These are phyloP conservation scores for Calidris pygmaea DNA, from an alignment of 2,113 vertebrate species.

Conservation along the genomic window DNA sequence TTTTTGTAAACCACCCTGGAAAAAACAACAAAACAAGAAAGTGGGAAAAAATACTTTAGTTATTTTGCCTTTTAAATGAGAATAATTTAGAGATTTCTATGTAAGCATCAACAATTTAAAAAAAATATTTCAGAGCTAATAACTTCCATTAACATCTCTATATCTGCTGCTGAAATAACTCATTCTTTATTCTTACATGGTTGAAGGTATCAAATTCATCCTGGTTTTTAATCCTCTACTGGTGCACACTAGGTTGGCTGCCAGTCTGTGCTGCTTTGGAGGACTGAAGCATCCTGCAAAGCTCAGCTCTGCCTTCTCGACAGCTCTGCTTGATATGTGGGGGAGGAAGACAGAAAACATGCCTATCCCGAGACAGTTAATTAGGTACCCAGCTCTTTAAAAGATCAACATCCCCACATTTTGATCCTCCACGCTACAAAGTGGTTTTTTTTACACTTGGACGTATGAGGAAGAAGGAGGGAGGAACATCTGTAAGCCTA, in stretches of 20 bases:
- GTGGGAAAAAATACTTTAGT: fast-evolving
- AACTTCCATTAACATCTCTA: not conserved
- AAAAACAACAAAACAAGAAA: not conserved
- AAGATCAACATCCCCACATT: not conserved
- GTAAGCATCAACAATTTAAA: not conserved
- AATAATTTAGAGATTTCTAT: not conserved
- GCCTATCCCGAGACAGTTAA: conserved; percentile 6
- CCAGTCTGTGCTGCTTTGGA: not conserved
- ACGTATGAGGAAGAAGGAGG: not conserved
- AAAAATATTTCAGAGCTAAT: not conserved
- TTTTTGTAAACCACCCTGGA: not conserved
- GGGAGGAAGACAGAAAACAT: conserved; percentile 20
- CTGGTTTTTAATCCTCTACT: not conserved
- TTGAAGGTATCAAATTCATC: not conserved
- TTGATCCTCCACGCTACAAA: not conserved
- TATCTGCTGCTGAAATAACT: not conserved
- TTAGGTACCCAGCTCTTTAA: not conserved
- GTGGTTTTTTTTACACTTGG: not conserved
- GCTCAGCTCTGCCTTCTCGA: not conserved
- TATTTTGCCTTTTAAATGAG: not conserved
- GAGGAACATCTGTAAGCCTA: not conserved
- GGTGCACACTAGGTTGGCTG: not conserved
- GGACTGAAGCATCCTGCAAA: not conserved
- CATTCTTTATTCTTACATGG: not conserved
- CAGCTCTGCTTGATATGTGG: not conserved